phyloP scores from a whole-genome alignment of 2,113 vertebrate species.

The Corythoichthys intestinalis region DNA sequence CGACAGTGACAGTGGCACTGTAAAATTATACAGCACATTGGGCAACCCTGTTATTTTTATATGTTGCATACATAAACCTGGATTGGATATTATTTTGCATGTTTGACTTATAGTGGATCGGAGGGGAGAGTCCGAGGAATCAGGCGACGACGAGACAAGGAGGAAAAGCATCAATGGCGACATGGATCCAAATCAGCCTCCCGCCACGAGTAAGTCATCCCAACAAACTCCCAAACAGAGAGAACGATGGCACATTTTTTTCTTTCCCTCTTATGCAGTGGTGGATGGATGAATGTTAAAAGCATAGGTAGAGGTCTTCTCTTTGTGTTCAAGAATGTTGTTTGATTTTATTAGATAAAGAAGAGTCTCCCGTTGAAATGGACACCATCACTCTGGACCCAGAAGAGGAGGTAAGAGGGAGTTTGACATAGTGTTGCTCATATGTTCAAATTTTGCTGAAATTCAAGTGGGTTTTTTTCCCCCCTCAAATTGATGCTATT shows the following conservation, averaged over 20 bases:
- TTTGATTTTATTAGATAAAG: slow-evolving; percentile 64
- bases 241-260: not conserved
- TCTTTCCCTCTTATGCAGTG: not conserved
- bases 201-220: slow-evolving; percentile 48
- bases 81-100: not conserved
- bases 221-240: not conserved
- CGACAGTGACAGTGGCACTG: no score
- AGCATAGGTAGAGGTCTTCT: not conserved
- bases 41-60: not conserved
- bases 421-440: not conserved
- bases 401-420: slow-evolving; percentile 83
- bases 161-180: slow-evolving; percentile 77
- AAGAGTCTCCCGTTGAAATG: slow-evolving; percentile 93
- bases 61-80: not conserved
- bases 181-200: slow-evolving; percentile 74
- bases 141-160: slow-evolving; percentile 89
- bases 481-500: no score
- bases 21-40: not conserved
- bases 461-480: no score
- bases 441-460: no score
- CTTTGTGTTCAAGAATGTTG: not conserved
- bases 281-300: not conserved
- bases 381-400: slow-evolving; percentile 91
- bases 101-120: slow-evolving; percentile 80
- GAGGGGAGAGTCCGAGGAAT: slow-evolving; percentile 90